Conservation (phyloP, 2,797 vertebrate genomes). For the Liparis tanakae region DNA sequence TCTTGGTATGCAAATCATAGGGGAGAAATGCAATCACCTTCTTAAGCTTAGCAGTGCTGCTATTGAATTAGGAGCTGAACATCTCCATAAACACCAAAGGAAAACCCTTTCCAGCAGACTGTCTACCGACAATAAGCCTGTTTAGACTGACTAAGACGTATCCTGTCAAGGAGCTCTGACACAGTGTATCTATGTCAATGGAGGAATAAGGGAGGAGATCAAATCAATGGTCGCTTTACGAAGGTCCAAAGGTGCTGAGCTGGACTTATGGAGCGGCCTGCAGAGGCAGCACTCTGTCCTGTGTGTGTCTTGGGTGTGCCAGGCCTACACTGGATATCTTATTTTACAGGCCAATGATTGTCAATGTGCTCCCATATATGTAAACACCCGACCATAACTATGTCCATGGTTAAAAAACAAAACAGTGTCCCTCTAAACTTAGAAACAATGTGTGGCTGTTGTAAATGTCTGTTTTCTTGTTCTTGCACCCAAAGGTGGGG, state of each 20-base stretch:
- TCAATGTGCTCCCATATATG: conserved; percentile 30
- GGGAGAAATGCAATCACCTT: conserved; percentile 65
- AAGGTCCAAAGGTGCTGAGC: conserved; percentile 78
- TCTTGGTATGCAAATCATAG: conserved; percentile 78
- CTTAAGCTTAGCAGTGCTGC: conserved; percentile 61
- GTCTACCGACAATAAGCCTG: conserved; percentile 71
- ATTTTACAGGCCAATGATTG: conserved; percentile 41
- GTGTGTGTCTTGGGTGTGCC: conserved; percentile 45
- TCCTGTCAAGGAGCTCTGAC: conserved; percentile 69
- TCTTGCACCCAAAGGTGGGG: conserved; percentile 19
- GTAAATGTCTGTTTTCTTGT: conserved; percentile 24
- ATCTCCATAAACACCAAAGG: conserved; percentile 74
- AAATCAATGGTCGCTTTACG: conserved; percentile 70
- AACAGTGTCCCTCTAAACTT: conserved; percentile 46
- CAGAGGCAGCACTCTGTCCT: conserved; percentile 66
- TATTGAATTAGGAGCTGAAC: conserved; percentile 71
- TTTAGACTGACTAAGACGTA: conserved; percentile 66
- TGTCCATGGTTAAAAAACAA: conserved; percentile 12
- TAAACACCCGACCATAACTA: conserved; percentile 21
- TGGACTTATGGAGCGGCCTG: conserved; percentile 69
- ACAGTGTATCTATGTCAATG: conserved; percentile 76
- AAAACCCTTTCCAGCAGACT: conserved; percentile 57
- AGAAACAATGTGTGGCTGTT: conserved; percentile 42
- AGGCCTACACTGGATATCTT: conserved; percentile 25
- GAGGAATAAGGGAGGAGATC: conserved; percentile 76